A percentile compares a stretch with the other conserved stretches of the same genome.
These are phyloP conservation scores for Paratilapia polleni DNA, from an alignment of 2,113 vertebrate genomes.

Conservation along the genomic window DNA sequence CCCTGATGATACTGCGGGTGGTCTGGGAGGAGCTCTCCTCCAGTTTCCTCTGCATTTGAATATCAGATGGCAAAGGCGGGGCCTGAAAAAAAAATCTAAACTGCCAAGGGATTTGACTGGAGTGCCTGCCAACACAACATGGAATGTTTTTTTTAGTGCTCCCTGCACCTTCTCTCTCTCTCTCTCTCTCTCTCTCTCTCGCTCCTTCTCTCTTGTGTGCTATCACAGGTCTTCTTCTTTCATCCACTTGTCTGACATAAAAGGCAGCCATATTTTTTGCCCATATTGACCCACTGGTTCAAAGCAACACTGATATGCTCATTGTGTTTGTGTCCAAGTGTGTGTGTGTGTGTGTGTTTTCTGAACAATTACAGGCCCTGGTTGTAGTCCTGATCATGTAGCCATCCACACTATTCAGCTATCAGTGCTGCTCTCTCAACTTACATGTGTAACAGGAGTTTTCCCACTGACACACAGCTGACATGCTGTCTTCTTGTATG, in stretches of 20 bases:
- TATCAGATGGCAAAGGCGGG: conserved; percentile 81
- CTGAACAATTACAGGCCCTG: neutral
- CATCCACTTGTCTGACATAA: conserved; percentile 61
- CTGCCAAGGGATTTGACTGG: conserved; percentile 76
- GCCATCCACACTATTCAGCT: conserved; percentile 23
- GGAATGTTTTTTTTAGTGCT: conserved; percentile 63
- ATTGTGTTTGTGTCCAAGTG: neutral
- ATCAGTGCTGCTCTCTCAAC: conserved; percentile 50
- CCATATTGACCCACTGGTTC: conserved; percentile 52
- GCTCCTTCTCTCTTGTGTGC: neutral
- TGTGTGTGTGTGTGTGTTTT: neutral
- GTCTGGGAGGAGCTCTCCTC: conserved; percentile 78
- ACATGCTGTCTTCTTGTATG: conserved; percentile 64
- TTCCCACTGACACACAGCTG: conserved; percentile 59
- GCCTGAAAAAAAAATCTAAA: conserved; percentile 46
- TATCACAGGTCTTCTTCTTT: conserved; percentile 32
- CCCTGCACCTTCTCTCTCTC: conserved; percentile 24
- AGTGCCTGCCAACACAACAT: conserved; percentile 73
- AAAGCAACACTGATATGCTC: conserved; percentile 54
- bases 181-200: conserved; percentile 4
- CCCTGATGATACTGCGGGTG: conserved; percentile 76
- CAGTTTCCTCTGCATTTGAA: conserved; percentile 78
- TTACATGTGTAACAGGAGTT: conserved; percentile 68
- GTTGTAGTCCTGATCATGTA: conserved; percentile 23
- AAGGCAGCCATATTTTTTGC: conserved; percentile 35